Base-by-base conservation (phyloP, 2,888 invertebrate species). In the Lissonota sp. region DNA sequence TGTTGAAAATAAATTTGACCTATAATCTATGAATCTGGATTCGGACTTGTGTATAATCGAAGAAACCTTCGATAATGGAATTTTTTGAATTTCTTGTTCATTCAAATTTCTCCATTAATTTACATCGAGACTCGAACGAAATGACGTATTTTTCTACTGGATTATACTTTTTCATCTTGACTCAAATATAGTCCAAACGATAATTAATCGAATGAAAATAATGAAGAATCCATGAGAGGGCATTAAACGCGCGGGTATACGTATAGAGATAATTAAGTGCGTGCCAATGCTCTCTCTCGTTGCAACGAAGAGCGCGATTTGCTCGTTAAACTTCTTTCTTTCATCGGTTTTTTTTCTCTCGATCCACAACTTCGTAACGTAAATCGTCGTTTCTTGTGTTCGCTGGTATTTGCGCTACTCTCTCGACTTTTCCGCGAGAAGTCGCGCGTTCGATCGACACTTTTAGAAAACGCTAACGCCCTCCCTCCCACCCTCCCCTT, bases 391-490 rank as follows among this genome's bases (percentile, higher is more conserved):
- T 53, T 14, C 4, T 14, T 53, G 10, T 62, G 40, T 8, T 26
- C 40, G 40, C 16, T 6, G 66, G 74, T 67, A 73, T 75, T 67
- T 49, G 67, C 67, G 12, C 74, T 55, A 71, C 72, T 80, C 80
- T 80, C 74, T 63, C 78, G 60, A 78, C 78, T 81, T 81, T 81
- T 81, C 78, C 74, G 66, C 81, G 74, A 77, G 69, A 74, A 53
- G 58, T 77, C 69, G 39, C 73, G 77, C 69, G 49, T 51, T 58
- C 60, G 51, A 64, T 69, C 77, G 77, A 81, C 63, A 81, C 81
- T 81, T 75, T 78, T 78, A 75, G 81, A 81, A 81, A 81, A 71
- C 72, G 46, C 58, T 57, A 8, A 49, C 60, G 14, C 55, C 55
- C 26, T 26, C 62, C 63, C 39, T n/a, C 12, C 16, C 58, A 26